Percentiles rank a stretch among this genome's conserved stretches.
Conservation (phyloP, 2,888 invertebrate species). For the Nesidiocoris tenuis region DNA sequence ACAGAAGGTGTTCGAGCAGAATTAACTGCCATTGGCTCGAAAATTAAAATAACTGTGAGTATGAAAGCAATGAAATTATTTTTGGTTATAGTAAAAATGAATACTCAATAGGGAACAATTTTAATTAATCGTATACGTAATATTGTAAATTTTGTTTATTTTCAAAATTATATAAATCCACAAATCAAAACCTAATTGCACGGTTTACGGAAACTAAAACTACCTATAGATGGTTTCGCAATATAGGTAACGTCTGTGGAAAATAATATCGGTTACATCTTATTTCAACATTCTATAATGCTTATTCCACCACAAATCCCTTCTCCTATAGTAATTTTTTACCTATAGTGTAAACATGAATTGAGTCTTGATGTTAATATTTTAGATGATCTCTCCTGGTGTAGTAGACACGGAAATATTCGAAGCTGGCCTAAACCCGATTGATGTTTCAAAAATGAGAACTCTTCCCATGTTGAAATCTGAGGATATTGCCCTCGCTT, state of each 20-base stretch:
- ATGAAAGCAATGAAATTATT: not conserved
- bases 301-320: too few species aligned
- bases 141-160: too few species aligned
- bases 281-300: too few species aligned
- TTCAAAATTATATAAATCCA: too few species aligned
- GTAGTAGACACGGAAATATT: conserved; percentile 61
- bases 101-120: not conserved
- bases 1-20: conserved; percentile 59
- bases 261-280: too few species aligned
- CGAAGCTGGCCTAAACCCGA: conserved; percentile 53
- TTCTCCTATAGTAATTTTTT: too few species aligned
- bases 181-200: too few species aligned
- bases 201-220: too few species aligned
- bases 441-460: not conserved
- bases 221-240: too few species aligned
- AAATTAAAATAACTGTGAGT: conserved; percentile 58
- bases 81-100: not conserved
- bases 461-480: conserved; percentile 57
- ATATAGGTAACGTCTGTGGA: too few species aligned
- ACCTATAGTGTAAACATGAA: not conserved
- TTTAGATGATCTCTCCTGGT: conserved; percentile 66
- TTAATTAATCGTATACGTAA: too few species aligned
- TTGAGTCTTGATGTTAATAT: not conserved
- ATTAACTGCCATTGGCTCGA: conserved; percentile 56
- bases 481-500: conserved; percentile 64